phyloP scores from a whole-genome alignment of 2,888 invertebrate species.

The Cyclophora albipunctata region DNA sequence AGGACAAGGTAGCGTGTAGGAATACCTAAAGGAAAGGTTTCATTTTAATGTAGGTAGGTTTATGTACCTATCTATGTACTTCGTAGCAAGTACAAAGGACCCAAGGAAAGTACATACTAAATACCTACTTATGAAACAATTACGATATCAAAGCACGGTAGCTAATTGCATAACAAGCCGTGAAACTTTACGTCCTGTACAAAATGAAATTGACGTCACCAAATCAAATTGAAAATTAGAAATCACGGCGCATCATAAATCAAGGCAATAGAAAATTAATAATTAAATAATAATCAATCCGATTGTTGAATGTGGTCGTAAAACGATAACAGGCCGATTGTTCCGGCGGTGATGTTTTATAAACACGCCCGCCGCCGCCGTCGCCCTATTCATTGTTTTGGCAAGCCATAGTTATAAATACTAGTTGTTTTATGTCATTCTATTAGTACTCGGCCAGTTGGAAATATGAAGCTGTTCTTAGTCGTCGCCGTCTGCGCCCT shows the following conservation, averaged over 20 bases:
- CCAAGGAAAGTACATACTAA: too few species aligned
- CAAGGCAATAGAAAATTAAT: not conserved
- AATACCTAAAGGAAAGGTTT: too few species aligned
- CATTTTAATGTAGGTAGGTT: too few species aligned
- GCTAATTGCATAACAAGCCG: too few species aligned
- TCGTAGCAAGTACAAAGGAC: too few species aligned
- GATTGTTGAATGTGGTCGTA: not conserved
- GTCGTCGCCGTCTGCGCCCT: conserved; percentile 47
- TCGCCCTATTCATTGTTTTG: not conserved
- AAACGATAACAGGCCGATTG: not conserved
- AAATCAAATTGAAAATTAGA: too few species aligned
- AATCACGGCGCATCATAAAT: not conserved
- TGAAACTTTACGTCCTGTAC: too few species aligned
- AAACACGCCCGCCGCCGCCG: not conserved
- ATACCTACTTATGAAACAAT: too few species aligned
- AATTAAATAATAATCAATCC: not conserved
- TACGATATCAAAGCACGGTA: too few species aligned
- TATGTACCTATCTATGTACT: too few species aligned
- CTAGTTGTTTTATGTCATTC: not conserved
- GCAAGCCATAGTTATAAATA: not conserved
- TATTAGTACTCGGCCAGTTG: conserved; percentile 4
- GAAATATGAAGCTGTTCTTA: conserved; percentile 48
- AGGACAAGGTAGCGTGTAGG: too few species aligned
- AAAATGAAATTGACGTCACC: too few species aligned
- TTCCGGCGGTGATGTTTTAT: not conserved